Percentiles rank a stretch among this genome's conserved stretches.
Conservation (phyloP, 2,113 vertebrate species). For the Rhizomys pruinosus region DNA sequence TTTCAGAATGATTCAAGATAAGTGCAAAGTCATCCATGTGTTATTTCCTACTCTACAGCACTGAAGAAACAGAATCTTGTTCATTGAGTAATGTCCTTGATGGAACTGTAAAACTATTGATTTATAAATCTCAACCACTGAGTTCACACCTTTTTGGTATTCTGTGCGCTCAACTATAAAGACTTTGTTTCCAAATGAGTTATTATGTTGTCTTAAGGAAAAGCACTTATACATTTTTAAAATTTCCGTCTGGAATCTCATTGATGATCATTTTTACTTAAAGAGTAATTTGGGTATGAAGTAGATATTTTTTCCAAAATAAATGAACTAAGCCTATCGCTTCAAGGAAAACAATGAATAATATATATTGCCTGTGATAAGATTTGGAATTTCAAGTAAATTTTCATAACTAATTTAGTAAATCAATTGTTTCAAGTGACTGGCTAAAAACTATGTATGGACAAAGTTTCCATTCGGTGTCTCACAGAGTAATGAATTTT, state of each 20-base stretch:
- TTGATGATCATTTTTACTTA: background rate
- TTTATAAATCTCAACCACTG: background rate
- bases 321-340: background rate
- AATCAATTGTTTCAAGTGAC: background rate
- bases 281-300: background rate
- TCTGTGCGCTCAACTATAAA: background rate
- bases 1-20: background rate
- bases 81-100: background rate
- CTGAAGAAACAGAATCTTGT: background rate
- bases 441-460: background rate
- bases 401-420: background rate
- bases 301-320: background rate
- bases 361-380: background rate
- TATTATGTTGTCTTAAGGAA: background rate
- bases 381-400: background rate
- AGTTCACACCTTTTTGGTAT: background rate
- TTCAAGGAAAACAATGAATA: background rate
- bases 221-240: background rate
- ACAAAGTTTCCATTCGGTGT: background rate
- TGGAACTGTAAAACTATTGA: background rate
- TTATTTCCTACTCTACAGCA: background rate
- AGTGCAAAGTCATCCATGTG: background rate
- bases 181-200: background rate
- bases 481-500: background rate
- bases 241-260: background rate